Evolutionary conservation across 2,888 invertebrate species (phyloP), one percentile per base, ranked within the genome.

Genomic region (Danaus chrysippus): DNA sequence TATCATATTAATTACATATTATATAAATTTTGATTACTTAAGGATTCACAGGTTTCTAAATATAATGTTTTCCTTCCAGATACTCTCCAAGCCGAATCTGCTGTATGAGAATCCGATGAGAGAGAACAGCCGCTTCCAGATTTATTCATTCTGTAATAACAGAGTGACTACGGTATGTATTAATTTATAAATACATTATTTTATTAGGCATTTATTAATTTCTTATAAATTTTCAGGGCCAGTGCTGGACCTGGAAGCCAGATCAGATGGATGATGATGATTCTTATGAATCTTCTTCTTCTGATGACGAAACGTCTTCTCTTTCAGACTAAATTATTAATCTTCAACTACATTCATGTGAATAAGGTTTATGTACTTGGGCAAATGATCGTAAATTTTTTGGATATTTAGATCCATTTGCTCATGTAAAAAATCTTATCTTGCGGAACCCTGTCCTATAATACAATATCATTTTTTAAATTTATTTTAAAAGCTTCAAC

Each of bases 51-150:
- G 2, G 2, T 6, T 34, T 34, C 23, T 17, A 10, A n/a, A 49
- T 17, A 49, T 49, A 10, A 49, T 49, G 15, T 17, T n/a, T 11
- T 10, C 17, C 3, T 49, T 17, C 17, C 15, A 49, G 49, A 17
- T 49, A 49, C 49, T 49, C 49, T 49, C 49, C 49, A 49, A 49
- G 49, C 49, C 49, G 49, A 49, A 17, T 10, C 17, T 17, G 11
- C 2, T 49, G 9, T 49, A 49, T n/a, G 17, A 49, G 49, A 49
- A 49, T 49, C 49, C 49, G 49, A 49, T 49, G 15, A 8, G 10
- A 1, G 49, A 17, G 17, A 10, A 10, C 6, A 15, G 17, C 17
- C 17, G 49, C 17, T 49, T 11, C 49, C 17, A 10, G 49, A 49
- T 49, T 10, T 49, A 49, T 11, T 49, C 49, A 49, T 17, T 34